Percentiles rank a stretch among this genome's conserved stretches.
These are phyloP conservation scores for Portunus trituberculatus DNA, from an alignment of 1,140 invertebrate species.

Conservation along the genomic window DNA sequence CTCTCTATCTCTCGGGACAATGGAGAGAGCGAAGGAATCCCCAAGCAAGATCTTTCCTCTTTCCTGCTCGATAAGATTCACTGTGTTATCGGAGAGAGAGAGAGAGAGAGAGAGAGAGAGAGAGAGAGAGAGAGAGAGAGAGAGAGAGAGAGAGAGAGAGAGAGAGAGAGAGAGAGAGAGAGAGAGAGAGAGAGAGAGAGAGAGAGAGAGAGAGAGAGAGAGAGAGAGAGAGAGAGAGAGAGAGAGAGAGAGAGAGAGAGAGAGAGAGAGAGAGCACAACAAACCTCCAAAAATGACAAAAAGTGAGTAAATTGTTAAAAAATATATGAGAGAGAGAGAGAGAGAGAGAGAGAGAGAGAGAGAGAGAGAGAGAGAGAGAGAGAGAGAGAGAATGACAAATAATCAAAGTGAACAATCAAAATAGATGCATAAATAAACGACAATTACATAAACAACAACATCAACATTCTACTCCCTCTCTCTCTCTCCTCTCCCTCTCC, in stretches of 20 bases:
- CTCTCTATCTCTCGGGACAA: background rate
- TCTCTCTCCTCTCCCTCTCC: background rate
- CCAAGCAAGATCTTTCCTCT: background rate
- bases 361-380: background rate
- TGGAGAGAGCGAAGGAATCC: background rate
- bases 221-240: no score
- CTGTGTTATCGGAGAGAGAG: background rate
- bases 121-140: conserved; percentile 20
- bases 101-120: conserved; percentile 20
- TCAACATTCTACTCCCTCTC: no score
- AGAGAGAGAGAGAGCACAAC: no score
- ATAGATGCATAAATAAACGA: background rate
- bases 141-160: conserved; percentile 20
- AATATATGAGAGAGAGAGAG: conserved; percentile 18
- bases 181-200: no score
- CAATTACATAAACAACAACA: no score
- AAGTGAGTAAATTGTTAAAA: no score
- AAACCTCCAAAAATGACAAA: no score
- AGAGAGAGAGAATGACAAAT: no score
- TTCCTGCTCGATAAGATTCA: background rate
- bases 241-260: no score
- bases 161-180: background rate
- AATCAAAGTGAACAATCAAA: background rate
- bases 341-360: conserved; percentile 20
- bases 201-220: no score